Evolutionary conservation across 2,888 invertebrate genomes (phyloP), one percentile per base, ranked within the genome.

Genomic region (Lapara coniferarum): DNA sequence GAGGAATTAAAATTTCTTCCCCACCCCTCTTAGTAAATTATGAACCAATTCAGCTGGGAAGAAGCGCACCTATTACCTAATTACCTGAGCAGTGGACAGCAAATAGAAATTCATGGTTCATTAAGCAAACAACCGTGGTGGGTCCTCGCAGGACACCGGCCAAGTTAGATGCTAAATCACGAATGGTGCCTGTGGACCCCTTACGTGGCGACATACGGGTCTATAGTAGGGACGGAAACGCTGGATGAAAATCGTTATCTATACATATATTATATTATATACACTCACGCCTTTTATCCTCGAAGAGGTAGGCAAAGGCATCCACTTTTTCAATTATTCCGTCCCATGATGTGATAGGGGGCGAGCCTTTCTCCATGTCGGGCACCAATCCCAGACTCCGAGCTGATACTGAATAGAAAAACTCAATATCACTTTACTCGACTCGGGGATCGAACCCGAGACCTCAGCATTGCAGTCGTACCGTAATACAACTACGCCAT

Each of bases 91-190:
- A 84, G 80, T 78, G 82, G 78, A 87, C 88, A 90, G 89, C 89
- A 89, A 90, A 92, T 91, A 91, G 87, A 89, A 91, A 91, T 91
- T 86, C 90, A 91, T 89, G 89, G 91, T 92, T 91, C 92, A 92
- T 92, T 92, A 92, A 83, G 84, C 87, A 84, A 87, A 86, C 86
- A 86, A 86, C 86, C 83, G 85, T 81, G 82, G 87, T 78, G 79
- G 87, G 85, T 77, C 85, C 85, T 87, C 84, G 84, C 84, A 85
- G 86, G 87, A 88, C 90, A 85, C 77, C 82, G 90, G 82, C 87
- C 89, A 93, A 93, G 90, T 93, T 93, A 83, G 82, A 82, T 82
- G 86, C 91, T 93, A 92, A 92, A 92, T 92, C 92, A 92, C 88
- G 81, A 80, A 77, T 81, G 81, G 82, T 85, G 86, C 85, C 86